Conservation (phyloP, 2,113 vertebrate species). For the Emydocephalus ijimae region DNA sequence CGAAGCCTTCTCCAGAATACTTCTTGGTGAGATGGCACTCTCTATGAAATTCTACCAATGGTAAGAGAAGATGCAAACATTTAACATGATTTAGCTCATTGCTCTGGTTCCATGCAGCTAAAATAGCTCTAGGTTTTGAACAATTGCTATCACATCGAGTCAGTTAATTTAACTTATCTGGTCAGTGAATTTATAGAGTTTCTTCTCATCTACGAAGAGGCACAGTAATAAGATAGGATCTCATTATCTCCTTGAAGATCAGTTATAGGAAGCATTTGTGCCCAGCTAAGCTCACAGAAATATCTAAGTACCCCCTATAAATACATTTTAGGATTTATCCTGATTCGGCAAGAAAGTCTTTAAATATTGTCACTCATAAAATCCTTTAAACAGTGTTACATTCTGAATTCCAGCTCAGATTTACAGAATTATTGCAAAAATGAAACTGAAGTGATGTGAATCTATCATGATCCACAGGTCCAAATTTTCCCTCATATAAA, state of each 20-base stretch:
- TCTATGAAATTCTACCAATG: not conserved
- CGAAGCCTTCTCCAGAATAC: not conserved
- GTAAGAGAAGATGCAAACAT: not conserved
- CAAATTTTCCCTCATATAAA: not conserved
- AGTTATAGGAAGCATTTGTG: not conserved
- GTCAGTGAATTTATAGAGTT: not conserved
- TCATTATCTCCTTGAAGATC: not conserved
- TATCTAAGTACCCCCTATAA: not conserved
- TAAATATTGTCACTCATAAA: not conserved
- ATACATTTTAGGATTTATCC: not conserved
- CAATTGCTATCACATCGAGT: not conserved
- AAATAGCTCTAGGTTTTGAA: not conserved
- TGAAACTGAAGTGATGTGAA: not conserved
- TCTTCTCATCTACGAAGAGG: not conserved
- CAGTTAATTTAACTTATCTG: not conserved
- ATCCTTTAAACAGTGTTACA: slow-evolving; percentile 1
- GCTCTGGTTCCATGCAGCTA: not conserved
- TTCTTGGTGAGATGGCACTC: not conserved
- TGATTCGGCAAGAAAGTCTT: not conserved
- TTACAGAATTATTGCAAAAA: not conserved
- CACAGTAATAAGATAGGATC: not conserved
- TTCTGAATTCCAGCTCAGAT: not conserved
- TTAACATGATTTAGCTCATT: not conserved
- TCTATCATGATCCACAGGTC: not conserved
- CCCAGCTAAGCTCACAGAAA: not conserved